Evolutionary conservation across 2,888 invertebrate genomes (phyloP), one percentile per base, ranked within the genome.

Genomic region (Campoplex capitator): DNA sequence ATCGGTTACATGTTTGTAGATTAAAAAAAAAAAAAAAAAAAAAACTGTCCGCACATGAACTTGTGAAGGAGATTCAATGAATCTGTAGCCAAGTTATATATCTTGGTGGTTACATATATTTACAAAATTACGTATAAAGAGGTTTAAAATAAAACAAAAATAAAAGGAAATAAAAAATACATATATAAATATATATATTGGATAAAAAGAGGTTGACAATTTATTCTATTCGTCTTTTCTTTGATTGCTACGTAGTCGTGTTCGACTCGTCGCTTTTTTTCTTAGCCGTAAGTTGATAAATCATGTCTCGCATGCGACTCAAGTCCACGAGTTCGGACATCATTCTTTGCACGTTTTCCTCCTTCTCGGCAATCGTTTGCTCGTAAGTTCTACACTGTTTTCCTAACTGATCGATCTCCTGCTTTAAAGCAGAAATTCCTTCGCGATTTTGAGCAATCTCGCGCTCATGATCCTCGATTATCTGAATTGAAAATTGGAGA

Each of bases 261-360:
- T 87, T 87, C 35, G 75, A 56, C 13, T 87, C 84, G 7, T 92
- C 92, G 58, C 92, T 91, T 76, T 92, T 92, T 73, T 92, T 92
- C 76, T 91, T 90, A 80, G 93, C 93, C 70, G 94, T 94, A 35
- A 94, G 89, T 51, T 93, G 92, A 35, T 92, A 93, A 45, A 94
- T 94, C 93, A 93, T 93, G 67, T 94, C 93, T 6, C 93, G 89
- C 93, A 94, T 93, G 54, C 93, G 91, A 85, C 92, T 92, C 18
- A 94, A 88, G 67, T 92, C 91, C 8, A 81, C 84, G 54, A 94
- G 87, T 86, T 94, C 93, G 28, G 58, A 71, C 73, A 85, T 87
- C 88, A 93, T 88, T 83, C 90, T 92, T 45, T 90, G 70, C 45
- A 92, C 88, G 67, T 51, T 84, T 32, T 88, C 91, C 18, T 93